A percentile compares a stretch with the other conserved stretches of the same genome.
These are phyloP conservation scores for Coccyzus lansbergi DNA, from an alignment of 2,797 vertebrate genomes.

Conservation along the genomic window DNA sequence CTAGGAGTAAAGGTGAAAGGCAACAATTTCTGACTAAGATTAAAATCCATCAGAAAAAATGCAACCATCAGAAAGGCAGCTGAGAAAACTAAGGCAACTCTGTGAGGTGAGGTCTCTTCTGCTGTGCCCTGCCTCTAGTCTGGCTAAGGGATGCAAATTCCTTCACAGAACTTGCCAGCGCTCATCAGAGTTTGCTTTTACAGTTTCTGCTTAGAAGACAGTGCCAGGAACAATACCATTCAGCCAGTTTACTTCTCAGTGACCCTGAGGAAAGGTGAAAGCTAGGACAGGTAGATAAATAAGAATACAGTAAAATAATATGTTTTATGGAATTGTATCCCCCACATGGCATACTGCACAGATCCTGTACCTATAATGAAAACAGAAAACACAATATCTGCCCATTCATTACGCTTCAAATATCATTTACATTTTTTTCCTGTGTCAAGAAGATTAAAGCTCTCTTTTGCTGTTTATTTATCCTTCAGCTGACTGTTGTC, in stretches of 20 bases:
- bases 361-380: neutral
- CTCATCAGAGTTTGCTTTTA: neutral
- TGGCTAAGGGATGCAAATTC: neutral
- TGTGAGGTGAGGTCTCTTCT: neutral
- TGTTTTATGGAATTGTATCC: neutral
- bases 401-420: neutral
- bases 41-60: neutral
- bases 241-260: neutral
- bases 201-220: neutral
- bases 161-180: neutral
- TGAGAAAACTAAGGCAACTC: neutral
- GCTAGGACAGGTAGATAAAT: neutral
- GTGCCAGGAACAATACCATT: neutral
- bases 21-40: neutral
- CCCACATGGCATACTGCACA: rapidly evolving
- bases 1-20: neutral
- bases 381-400: neutral
- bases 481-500: neutral
- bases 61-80: neutral
- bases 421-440: neutral
- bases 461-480: neutral
- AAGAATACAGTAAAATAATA: neutral
- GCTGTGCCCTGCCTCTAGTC: neutral
- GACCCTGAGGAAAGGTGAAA: neutral
- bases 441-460: neutral